Conservation (phyloP, 2,888 invertebrate genomes). For the Girardia tigrina region DNA sequence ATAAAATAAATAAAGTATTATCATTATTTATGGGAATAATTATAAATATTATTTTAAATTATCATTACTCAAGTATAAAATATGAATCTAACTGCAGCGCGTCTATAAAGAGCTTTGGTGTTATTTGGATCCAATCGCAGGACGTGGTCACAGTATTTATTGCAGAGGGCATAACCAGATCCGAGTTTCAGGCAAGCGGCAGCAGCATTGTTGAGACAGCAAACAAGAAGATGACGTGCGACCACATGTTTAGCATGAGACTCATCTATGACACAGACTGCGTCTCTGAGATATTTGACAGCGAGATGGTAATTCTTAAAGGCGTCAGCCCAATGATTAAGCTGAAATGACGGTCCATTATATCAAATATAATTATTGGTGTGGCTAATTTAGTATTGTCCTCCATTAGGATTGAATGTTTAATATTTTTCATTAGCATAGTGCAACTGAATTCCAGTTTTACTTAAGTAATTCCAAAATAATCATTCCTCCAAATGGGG, state of each 20-base stretch:
- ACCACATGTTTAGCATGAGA: not conserved
- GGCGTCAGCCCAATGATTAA: not conserved
- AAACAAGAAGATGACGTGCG: not conserved
- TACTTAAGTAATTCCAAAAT: no score
- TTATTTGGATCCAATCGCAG: not conserved
- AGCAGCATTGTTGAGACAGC: not conserved
- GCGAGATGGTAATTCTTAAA: not conserved
- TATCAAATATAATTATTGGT: no score
- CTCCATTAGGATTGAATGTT: no score
- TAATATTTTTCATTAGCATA: no score
- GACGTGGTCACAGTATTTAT: not conserved
- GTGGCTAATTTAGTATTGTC: no score
- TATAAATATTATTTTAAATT: no score
- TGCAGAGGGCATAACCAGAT: not conserved
- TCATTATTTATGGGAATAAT: no score
- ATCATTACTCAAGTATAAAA: no score
- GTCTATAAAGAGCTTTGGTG: not conserved
- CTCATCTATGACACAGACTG: not conserved
- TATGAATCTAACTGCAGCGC: not conserved
- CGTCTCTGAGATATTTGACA: not conserved
- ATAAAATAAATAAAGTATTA: no score
- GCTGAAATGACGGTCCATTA: no score
- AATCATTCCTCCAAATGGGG: no score
- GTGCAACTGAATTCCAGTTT: no score
- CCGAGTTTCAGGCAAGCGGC: not conserved